A percentile compares a stretch with the other conserved stretches of the same genome.
Conservation (phyloP, 1,140 invertebrate species). For the Saccostrea cuccullata region DNA sequence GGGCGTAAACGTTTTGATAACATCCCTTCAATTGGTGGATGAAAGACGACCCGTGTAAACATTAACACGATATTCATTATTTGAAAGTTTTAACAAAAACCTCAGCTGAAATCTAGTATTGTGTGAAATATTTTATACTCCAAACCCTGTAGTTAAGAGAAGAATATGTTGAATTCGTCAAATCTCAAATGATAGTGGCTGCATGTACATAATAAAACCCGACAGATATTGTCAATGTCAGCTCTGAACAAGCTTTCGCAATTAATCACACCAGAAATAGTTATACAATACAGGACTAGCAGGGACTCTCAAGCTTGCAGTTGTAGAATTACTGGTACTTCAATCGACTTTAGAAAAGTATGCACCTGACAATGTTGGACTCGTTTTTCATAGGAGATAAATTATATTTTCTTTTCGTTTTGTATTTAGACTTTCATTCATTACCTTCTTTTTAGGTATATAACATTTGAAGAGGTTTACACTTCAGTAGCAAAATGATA, state of each 20-base stretch:
- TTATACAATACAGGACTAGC: neutral
- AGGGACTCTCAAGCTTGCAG: neutral
- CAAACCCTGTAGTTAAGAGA: neutral
- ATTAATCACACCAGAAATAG: neutral
- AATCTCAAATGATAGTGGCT: neutral
- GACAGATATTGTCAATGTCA: neutral
- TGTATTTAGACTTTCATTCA: no score
- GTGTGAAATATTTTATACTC: constrained; percentile 26
- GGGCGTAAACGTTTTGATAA: constrained; percentile 14
- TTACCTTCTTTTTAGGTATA: no score
- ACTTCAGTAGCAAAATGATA: no score
- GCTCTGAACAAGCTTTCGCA: constrained; percentile 11
- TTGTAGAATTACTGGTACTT: neutral
- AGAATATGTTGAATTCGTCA: constrained; percentile 3
- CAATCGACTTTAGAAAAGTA: no score
- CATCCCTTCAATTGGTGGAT: constrained; percentile 13
- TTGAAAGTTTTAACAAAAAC: neutral
- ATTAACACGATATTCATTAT: constrained; percentile 22
- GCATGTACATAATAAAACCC: neutral
- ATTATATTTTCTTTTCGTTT: no score
- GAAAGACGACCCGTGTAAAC: constrained; percentile 22
- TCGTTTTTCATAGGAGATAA: no score
- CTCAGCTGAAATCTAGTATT: neutral
- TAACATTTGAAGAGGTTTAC: no score
- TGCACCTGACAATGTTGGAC: no score